phyloP scores from a whole-genome alignment of 2,113 vertebrate genomes.

The Rhea pennata region DNA sequence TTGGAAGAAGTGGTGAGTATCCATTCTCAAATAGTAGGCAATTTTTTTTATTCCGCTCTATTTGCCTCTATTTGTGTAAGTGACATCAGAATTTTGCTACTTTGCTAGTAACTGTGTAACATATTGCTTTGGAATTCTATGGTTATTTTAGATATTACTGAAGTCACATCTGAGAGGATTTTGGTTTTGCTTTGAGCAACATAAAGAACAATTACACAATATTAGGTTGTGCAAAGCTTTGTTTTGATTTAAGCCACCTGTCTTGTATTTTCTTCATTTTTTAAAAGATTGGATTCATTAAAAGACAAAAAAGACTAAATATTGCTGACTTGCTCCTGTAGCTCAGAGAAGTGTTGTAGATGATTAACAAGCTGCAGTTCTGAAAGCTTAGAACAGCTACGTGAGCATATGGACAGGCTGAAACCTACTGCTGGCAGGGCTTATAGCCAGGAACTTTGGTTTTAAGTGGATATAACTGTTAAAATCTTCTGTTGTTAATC shows the following conservation, averaged over 20 bases:
- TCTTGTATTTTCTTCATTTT: background rate
- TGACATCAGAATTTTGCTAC: background rate
- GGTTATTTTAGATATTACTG: background rate
- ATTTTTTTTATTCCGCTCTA: background rate
- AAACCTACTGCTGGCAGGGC: background rate
- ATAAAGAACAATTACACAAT: background rate
- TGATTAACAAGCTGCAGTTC: background rate
- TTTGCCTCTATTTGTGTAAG: background rate
- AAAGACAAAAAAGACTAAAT: background rate
- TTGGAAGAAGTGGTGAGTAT: conserved; percentile 96
- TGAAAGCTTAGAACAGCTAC: background rate
- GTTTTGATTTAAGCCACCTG: background rate
- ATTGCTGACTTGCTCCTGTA: background rate
- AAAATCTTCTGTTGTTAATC: background rate
- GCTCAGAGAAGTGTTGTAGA: background rate
- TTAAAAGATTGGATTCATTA: background rate
- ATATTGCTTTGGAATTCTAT: background rate
- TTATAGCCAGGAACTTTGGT: background rate
- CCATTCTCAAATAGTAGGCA: background rate
- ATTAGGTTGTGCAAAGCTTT: background rate
- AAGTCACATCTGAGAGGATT: background rate
- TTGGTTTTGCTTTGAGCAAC: background rate
- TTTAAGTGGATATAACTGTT: background rate
- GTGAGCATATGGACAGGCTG: background rate
- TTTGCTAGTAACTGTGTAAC: background rate